Evolutionary conservation across 2,888 invertebrate species (phyloP).

Genomic region (Hemaris fuciformis): DNA sequence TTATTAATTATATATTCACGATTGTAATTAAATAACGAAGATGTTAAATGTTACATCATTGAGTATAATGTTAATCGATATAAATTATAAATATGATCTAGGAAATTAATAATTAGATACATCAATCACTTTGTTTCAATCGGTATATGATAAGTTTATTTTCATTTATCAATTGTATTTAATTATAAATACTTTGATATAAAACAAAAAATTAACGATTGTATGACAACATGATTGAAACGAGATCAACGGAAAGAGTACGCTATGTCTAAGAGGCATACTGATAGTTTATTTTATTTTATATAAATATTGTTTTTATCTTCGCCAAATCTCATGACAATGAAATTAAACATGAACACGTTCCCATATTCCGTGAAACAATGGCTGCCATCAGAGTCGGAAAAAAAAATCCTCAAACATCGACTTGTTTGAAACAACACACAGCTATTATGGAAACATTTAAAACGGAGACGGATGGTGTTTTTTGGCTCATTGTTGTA

Average conservation of each 20-base stretch:
- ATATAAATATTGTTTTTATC: background rate
- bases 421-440: background rate
- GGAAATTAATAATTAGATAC: too few species aligned
- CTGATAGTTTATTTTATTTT: background rate
- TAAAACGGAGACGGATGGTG: background rate
- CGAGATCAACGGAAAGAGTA: too few species aligned
- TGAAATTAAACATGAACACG: conserved; percentile 30
- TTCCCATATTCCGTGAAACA: conserved; percentile 40
- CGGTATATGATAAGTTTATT: too few species aligned
- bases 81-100: background rate
- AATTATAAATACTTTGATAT: too few species aligned
- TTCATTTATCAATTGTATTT: too few species aligned
- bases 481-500: conserved; percentile 5
- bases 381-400: conserved; percentile 28
- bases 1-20: background rate
- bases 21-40: background rate
- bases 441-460: conserved; percentile 6
- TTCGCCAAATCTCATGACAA: background rate
- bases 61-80: too few species aligned
- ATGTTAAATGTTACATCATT: background rate
- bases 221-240: too few species aligned
- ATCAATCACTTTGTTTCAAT: too few species aligned
- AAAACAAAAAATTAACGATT: too few species aligned
- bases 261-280: too few species aligned
- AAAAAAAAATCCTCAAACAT: conserved; percentile 23